Evolutionary conservation across 1,140 invertebrate species (phyloP).

Genomic region (Centruroides sculpturatus): DNA sequence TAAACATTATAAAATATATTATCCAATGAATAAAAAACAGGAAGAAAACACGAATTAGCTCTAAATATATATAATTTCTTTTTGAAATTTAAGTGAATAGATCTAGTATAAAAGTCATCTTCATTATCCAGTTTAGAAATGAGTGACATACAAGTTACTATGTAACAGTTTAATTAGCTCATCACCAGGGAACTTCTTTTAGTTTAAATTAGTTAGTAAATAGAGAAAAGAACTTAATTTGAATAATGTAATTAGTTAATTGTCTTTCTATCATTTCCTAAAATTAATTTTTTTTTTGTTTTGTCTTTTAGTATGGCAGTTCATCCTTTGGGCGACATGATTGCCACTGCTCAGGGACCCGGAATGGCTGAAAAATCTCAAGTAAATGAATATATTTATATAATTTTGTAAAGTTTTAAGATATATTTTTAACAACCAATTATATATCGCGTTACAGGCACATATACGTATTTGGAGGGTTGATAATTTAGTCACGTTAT

Average conservation of each 20-base stretch:
- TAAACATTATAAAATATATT: too few species aligned
- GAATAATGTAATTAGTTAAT: neutral
- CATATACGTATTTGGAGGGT: conserved; percentile 91
- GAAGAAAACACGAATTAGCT: too few species aligned
- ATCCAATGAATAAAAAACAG: too few species aligned
- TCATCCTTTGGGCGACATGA: conserved; percentile 75
- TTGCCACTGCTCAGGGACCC: conserved; percentile 69
- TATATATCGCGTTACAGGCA: conserved; percentile 40
- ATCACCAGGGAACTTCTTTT: too few species aligned
- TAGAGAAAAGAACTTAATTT: neutral
- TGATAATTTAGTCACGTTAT: conserved; percentile 74
- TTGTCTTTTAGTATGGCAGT: conserved; percentile 53
- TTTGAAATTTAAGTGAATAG: too few species aligned
- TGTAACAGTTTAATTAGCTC: too few species aligned
- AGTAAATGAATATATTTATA: conserved; percentile 16
- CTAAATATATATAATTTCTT: too few species aligned
- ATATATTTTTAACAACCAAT: too few species aligned
- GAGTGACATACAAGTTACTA: too few species aligned
- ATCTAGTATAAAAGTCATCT: too few species aligned
- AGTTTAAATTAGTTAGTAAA: too few species aligned
- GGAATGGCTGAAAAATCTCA: conserved; percentile 29
- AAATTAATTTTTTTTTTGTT: neutral
- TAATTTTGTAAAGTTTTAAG: neutral
- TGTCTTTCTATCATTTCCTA: neutral
- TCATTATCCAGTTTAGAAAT: too few species aligned